Evolutionary conservation across 2,113 vertebrate genomes (phyloP), one percentile per base, ranked within the genome.

Genomic region (Hyperopisus bebe): DNA sequence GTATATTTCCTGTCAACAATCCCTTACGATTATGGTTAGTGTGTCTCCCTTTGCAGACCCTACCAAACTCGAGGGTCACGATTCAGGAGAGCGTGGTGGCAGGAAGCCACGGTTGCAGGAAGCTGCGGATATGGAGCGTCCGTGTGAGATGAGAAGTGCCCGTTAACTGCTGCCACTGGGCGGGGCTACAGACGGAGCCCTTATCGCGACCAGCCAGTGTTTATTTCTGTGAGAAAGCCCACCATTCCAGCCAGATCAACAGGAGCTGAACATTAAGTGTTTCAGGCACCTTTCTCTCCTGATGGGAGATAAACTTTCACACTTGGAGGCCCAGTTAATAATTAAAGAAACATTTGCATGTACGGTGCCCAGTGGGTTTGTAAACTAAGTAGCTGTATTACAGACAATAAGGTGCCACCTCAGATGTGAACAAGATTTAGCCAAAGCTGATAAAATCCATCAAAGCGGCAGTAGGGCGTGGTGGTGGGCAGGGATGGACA

Each of bases 31-130:
- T 5, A 44, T 19, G 39, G 77, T 44, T 42, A 44, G 77, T 31
- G 27, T 31, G n/a, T 31, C n/a, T 70, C 62, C 10, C 3, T 70
- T 31, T 31, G 10, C 82, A 44, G 24, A 21, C 8, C 17, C 17
- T 85, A 24, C n/a, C 44, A n/a, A 48, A 47, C 47, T 3, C 0
- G 3, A 50, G 47, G 7, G 83, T n/a, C 83, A 85, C 8, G 44
- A 5, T 3, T 48, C 47, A 35, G 13, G 44, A 47, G 27, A 3
- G 15, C 39, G 47, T n/a, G 53, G 91, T 85, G 86, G 88, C 91
- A 94, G 94, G 93, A 94, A 93, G 89, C 31, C 13, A 87, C 48
- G 92, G 92, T 86, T 85, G 88, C 91, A 94, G 94, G 92, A 94
- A 93, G 89, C 31, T 7, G 89, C 70, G 92, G 91, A 93, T 93